Conservation (phyloP, 2,113 vertebrate genomes). For the Stictonetta naevosa region DNA sequence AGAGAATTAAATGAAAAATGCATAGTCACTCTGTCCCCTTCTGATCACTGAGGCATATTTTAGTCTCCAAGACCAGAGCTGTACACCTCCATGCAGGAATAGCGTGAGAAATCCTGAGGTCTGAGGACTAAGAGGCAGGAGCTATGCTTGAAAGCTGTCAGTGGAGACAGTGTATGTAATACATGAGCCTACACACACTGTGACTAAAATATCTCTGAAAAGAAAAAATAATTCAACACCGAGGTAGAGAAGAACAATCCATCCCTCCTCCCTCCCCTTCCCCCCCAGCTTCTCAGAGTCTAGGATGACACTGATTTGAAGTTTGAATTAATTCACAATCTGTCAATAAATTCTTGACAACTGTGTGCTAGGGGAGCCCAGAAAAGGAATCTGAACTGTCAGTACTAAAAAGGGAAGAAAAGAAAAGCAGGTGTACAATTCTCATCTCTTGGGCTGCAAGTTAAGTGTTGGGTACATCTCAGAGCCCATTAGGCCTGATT, state of each 20-base stretch:
- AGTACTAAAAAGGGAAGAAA: not conserved
- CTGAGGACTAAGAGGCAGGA: not conserved
- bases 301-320: not conserved
- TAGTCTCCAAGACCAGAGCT: not conserved
- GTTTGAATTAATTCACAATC: not conserved
- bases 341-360: not conserved
- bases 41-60: not conserved
- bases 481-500: not conserved
- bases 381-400: not conserved
- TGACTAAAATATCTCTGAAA: not conserved
- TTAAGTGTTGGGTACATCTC: not conserved
- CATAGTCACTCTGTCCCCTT: not conserved
- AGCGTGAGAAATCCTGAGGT: slow-evolving; percentile 11
- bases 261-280: accelerated
- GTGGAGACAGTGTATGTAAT: not conserved
- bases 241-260: not conserved
- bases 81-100: not conserved
- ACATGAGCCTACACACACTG: not conserved
- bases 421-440: not conserved
- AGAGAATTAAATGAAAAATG: not conserved
- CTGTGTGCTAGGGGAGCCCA: not conserved
- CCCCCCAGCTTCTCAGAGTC: not conserved
- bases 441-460: not conserved
- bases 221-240: not conserved
- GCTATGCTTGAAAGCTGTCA: not conserved